phyloP scores from a whole-genome alignment of 92 coral and sea anemone genomes.

The Phymanthus crucifer region DNA sequence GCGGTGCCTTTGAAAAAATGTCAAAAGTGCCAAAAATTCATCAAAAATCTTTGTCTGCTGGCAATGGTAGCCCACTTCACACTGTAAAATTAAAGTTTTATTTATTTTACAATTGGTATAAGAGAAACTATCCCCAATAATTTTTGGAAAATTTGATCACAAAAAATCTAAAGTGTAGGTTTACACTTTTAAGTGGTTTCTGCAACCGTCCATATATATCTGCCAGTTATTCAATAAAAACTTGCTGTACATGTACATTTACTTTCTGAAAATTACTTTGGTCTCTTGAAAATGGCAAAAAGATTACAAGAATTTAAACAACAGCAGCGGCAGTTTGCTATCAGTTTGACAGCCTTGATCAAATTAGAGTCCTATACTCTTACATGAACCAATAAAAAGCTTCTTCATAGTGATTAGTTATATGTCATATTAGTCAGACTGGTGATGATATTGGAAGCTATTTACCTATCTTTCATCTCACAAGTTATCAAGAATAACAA shows the following conservation, averaged over 20 bases:
- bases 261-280: not conserved
- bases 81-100: too few relatives aligned
- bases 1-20: too few relatives aligned
- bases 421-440: not conserved
- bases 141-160: too few relatives aligned
- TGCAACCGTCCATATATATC: too few relatives aligned
- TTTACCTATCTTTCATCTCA: not conserved
- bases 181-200: too few relatives aligned
- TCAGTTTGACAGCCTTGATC: not conserved
- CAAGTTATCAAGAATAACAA: not conserved
- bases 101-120: too few relatives aligned
- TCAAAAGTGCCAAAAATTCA: too few relatives aligned
- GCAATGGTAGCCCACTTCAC: too few relatives aligned
- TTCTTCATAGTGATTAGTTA: not conserved
- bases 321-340: not conserved
- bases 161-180: too few relatives aligned
- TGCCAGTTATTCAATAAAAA: too few relatives aligned
- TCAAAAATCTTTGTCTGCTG: too few relatives aligned
- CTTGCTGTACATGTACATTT: not conserved
- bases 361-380: not conserved
- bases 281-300: not conserved
- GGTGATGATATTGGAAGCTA: not conserved
- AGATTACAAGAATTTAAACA: not conserved
- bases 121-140: too few relatives aligned
- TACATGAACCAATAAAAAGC: not conserved